A percentile compares a stretch with the other conserved stretches of the same genome.
phyloP scores from a whole-genome alignment of 2,888 invertebrate genomes.

The Harmothoe impar region DNA sequence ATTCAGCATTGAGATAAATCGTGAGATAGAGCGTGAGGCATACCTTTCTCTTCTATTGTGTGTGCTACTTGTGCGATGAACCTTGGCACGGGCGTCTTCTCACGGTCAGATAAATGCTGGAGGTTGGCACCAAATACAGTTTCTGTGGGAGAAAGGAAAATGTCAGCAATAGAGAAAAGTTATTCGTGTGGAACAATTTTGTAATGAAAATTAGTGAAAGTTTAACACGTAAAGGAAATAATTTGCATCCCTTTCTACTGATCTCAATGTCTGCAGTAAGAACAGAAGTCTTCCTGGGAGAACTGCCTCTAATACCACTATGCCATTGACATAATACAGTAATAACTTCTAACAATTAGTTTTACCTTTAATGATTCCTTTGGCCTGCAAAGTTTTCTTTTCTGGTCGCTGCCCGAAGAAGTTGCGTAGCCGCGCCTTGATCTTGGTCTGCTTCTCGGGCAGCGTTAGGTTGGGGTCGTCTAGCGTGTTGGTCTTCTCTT shows the following conservation, averaged over 20 bases:
- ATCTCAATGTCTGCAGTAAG: too few relatives aligned
- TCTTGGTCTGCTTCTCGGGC: conserved; percentile 32
- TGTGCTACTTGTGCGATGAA: conserved; percentile 92
- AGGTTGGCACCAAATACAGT: conserved; percentile 93
- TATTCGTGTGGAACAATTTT: too few relatives aligned
- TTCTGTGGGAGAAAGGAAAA: conserved; percentile 87
- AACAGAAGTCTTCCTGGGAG: too few relatives aligned
- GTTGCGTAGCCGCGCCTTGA: conserved; percentile 49
- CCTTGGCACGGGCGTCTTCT: conserved; percentile 88
- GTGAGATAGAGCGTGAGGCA: too few relatives aligned
- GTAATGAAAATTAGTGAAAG: too few relatives aligned
- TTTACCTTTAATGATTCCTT: conserved; percentile 91
- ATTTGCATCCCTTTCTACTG: too few relatives aligned
- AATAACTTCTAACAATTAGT: too few relatives aligned
- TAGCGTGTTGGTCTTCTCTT: conserved; percentile 53
- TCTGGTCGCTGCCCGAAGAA: conserved; percentile 89
- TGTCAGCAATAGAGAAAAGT: too few relatives aligned
- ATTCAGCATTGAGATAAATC: too few relatives aligned
- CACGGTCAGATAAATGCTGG: conserved; percentile 87
- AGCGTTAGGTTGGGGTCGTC: conserved; percentile 57
- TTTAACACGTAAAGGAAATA: too few relatives aligned
- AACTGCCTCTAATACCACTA: too few relatives aligned
- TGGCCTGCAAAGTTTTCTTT: conserved; percentile 90
- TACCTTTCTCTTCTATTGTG: conserved; percentile 90
- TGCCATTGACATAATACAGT: too few relatives aligned